Evolutionary conservation across 2,797 vertebrate species (phyloP).

Genomic region (Sebastes trivittatus): DNA sequence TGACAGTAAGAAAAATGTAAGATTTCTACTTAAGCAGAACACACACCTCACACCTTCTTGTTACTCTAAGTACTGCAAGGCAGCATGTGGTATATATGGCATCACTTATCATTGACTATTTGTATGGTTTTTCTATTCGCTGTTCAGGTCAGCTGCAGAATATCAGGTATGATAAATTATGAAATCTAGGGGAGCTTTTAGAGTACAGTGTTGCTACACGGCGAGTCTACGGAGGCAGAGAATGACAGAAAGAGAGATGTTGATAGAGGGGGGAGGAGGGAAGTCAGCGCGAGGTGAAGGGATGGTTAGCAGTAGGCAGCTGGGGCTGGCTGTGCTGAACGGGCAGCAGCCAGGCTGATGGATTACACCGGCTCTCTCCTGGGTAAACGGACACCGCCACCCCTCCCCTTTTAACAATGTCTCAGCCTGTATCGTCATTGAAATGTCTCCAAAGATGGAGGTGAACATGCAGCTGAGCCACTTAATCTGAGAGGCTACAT

Average conservation of each 20-base stretch:
- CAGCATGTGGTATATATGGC: slow-evolving; percentile 16
- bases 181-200: slow-evolving; percentile 42
- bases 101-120: slow-evolving; percentile 47
- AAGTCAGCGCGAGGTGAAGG: slow-evolving; percentile 33
- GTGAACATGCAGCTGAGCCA: slow-evolving; percentile 77
- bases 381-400: slow-evolving; percentile 80
- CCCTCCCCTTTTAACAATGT: slow-evolving; percentile 75
- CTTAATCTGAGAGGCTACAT: slow-evolving; percentile 78
- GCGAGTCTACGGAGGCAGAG: slow-evolving; percentile 11
- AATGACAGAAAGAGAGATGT: slow-evolving; percentile 45
- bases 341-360: slow-evolving; percentile 78
- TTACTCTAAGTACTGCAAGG: neutral
- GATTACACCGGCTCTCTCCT: slow-evolving; percentile 79
- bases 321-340: slow-evolving; percentile 70
- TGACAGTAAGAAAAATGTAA: neutral
- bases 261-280: slow-evolving; percentile 17
- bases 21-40: neutral
- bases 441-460: slow-evolving; percentile 82
- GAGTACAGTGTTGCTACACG: slow-evolving; percentile 2
- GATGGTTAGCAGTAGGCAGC: slow-evolving; percentile 66
- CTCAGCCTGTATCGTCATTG: slow-evolving; percentile 82
- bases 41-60: neutral
- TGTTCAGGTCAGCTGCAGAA: slow-evolving; percentile 16
- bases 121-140: slow-evolving; percentile 12
- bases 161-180: slow-evolving; percentile 37